Percentiles rank a stretch among this genome's conserved stretches.
Conservation (phyloP, 1,140 invertebrate genomes). For the Pogonognathellus flavescens region DNA sequence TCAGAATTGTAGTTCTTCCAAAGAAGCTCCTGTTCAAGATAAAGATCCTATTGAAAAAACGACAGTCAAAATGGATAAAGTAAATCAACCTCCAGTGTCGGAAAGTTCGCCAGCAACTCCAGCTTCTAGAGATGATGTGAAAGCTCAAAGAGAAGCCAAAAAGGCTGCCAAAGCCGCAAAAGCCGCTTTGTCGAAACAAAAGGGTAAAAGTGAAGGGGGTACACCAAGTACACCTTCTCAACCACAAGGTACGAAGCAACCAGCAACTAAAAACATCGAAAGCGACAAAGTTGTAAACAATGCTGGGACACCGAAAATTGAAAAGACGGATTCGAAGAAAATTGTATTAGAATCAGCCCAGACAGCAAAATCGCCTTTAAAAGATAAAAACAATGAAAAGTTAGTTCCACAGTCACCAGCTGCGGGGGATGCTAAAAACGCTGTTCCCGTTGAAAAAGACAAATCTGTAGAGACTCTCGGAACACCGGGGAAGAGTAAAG, state of each 20-base stretch:
- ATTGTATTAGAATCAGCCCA: neutral
- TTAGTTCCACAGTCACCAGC: neutral
- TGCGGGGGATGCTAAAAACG: neutral
- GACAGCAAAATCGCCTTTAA: neutral
- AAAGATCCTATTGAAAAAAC: neutral
- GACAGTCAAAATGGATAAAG: neutral
- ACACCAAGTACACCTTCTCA: neutral
- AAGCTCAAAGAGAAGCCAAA: slow-evolving; percentile 55
- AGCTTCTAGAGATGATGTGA: slow-evolving; percentile 51
- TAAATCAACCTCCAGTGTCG: neutral
- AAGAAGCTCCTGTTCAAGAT: neutral
- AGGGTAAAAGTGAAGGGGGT: neutral
- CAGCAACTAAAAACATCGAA: no score
- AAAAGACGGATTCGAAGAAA: neutral
- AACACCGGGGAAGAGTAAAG: slow-evolving; percentile 40
- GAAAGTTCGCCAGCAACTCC: neutral
- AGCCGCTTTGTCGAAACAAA: slow-evolving; percentile 34
- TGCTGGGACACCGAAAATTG: neutral
- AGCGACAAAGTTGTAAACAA: no score
- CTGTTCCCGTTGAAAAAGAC: neutral
- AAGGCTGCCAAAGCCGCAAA: slow-evolving; percentile 48
- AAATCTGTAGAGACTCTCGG: slow-evolving; percentile 6
- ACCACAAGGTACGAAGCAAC: neutral
- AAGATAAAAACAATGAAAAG: slow-evolving; percentile 21
- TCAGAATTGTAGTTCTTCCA: neutral